Percentiles rank a stretch among this genome's conserved stretches.
Conservation (phyloP, 2,888 invertebrate species). For the Xestia rhomboidea region DNA sequence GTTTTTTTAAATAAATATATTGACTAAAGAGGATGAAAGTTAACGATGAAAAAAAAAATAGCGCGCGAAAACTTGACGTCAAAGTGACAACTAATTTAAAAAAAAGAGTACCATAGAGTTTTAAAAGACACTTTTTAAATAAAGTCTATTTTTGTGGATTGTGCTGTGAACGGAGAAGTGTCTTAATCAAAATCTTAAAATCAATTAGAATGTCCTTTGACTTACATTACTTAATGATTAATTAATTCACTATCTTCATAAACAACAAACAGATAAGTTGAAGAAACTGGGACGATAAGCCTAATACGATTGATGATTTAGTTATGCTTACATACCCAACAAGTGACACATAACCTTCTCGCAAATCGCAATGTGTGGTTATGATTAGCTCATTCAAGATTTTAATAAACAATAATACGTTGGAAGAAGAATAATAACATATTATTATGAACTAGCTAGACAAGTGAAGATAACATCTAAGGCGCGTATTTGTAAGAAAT, state of each 20-base stretch:
- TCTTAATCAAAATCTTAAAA: not conserved
- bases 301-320: slow-evolving; percentile 3
- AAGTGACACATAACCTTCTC: slow-evolving; percentile 15
- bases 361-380: slow-evolving; percentile 28
- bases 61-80: slow-evolving; percentile 8
- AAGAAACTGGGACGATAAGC: slow-evolving; percentile 21
- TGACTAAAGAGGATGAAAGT: not conserved
- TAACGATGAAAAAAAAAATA: not conserved
- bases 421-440: slow-evolving; percentile 9
- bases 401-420: slow-evolving; percentile 40
- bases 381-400: slow-evolving; percentile 33
- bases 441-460: slow-evolving; percentile 17
- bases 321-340: slow-evolving; percentile 1
- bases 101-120: not conserved
- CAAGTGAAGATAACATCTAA: slow-evolving; percentile 1
- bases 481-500: not conserved
- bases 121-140: not conserved
- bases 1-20: slow-evolving; percentile 1
- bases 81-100: slow-evolving; percentile 14
- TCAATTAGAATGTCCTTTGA: slow-evolving; percentile 5
- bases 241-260: slow-evolving; percentile 23
- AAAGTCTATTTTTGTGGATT: not conserved
- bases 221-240: slow-evolving; percentile 11
- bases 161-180: not conserved
- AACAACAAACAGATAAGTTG: slow-evolving; percentile 17